These are phyloP conservation scores for Pasiphila rectangulata DNA, from an alignment of 2,888 invertebrate species.

Conservation along the genomic window DNA sequence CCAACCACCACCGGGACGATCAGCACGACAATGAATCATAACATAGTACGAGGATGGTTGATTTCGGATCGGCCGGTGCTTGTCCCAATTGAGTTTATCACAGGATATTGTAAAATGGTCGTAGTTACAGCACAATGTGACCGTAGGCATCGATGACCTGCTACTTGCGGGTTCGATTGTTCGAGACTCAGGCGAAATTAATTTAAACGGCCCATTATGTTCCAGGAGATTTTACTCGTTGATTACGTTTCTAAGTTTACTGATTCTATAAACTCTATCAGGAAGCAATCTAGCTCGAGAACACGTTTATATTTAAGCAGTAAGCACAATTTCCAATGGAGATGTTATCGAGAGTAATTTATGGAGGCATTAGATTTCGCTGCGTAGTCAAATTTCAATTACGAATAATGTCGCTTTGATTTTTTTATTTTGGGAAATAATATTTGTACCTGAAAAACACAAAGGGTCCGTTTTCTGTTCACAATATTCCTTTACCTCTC, in stretches of 20 bases:
- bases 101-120: conserved; percentile 78
- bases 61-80: conserved; percentile 39
- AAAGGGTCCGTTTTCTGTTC: no score
- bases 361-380: conserved; percentile 29
- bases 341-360: conserved; percentile 31
- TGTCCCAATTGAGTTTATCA: conserved; percentile 72
- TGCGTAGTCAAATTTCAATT: conserved; percentile 33
- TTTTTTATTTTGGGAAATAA: conserved; percentile 21
- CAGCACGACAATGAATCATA: conserved; percentile 40
- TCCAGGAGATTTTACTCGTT: conserved; percentile 19
- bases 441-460: conserved; percentile 10
- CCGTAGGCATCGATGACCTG: conserved; percentile 61
- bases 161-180: conserved; percentile 44
- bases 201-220: conserved; percentile 28
- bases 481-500: neutral
- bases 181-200: conserved; percentile 42
- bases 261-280: conserved; percentile 25
- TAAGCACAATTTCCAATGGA: conserved; percentile 26
- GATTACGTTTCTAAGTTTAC: conserved; percentile 26
- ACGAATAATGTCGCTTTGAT: conserved; percentile 24
- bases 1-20: conserved; percentile 6
- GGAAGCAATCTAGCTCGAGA: conserved; percentile 21
- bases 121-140: conserved; percentile 62
- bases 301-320: conserved; percentile 29
- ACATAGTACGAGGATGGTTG: conserved; percentile 47